These are phyloP conservation scores for Bilobella aurantiaca DNA, from an alignment of 1,140 invertebrate species.

Conservation along the genomic window DNA sequence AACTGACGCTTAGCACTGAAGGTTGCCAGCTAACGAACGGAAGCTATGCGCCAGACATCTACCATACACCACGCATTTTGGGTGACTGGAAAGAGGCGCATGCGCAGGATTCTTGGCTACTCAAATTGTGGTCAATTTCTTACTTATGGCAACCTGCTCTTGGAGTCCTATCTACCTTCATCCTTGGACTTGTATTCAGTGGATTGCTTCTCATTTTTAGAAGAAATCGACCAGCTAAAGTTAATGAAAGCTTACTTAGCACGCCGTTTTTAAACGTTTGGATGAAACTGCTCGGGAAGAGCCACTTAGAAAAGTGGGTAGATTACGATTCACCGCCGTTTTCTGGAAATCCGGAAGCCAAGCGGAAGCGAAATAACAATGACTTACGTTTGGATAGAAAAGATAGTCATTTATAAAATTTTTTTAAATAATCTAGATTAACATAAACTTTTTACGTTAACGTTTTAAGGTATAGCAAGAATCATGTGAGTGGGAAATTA, in stretches of 20 bases:
- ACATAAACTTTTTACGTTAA: neutral
- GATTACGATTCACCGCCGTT: slow-evolving; percentile 7
- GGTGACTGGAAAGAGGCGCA: slow-evolving; percentile 1
- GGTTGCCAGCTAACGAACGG: slow-evolving; percentile 11
- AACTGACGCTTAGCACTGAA: neutral
- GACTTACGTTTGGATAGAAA: neutral
- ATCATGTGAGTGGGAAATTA: too few relatives aligned
- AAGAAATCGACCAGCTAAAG: neutral
- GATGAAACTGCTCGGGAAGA: neutral
- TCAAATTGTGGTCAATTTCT: slow-evolving; percentile 13
- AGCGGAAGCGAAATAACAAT: neutral
- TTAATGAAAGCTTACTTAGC: slow-evolving; percentile 14
- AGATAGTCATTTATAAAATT: neutral
- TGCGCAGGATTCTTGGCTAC: slow-evolving; percentile 1
- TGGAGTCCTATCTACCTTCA: neutral
- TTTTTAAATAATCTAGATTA: neutral
- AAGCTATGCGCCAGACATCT: slow-evolving; percentile 25
- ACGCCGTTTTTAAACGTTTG: slow-evolving; percentile 8
- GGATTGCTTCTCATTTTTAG: neutral
- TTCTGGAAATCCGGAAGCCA: neutral
- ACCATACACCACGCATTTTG: slow-evolving; percentile 15
- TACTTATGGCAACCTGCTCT: slow-evolving; percentile 20
- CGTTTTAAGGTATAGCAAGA: too few relatives aligned
- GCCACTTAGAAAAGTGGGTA: slow-evolving; percentile 4
- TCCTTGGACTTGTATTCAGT: slow-evolving; percentile 12